Evolutionary conservation across 1,140 invertebrate species (phyloP), one percentile per base, ranked within the genome.

Genomic region (Globodera rostochiensis): DNA sequence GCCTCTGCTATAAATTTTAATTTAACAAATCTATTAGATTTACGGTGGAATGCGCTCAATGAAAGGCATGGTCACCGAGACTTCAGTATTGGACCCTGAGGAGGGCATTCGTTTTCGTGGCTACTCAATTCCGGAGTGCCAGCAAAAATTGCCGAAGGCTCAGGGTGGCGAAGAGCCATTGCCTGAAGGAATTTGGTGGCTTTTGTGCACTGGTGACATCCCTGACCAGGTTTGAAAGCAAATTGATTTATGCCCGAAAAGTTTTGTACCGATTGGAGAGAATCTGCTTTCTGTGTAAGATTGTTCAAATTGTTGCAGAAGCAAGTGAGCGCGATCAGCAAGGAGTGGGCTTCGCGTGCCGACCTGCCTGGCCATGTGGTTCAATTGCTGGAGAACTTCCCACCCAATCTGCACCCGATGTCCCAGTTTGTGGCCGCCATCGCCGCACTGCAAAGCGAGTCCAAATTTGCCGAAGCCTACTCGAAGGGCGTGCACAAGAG

Each of bases 21-120:
- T 25, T 25, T 25, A 25, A 25, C 25, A 25, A 25, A 25, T 25
- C 1, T 25, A 25, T 25, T 25, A 95, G 94, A 95, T 97, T 92
- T 98, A 98, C 91, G 96, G 96, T 88, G 96, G 96, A 79, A 98
- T 98, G 96, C 92, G 96, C 88, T 95, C 95, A 36, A 97, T 98
- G 90, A 95, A 95, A 90, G 95, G 95, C 83, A 91, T 98, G 64
- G 95, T 98, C 0, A 96, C 94, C 90, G 96, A 98, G 91, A 97
- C 96, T 1, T 98, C 96, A 15, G 95, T 97, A 36, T 91, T 98
- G 80, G 96, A 98, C 89, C 92, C 96, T 8, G 95, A 98, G 83
- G 95, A 98, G 91, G 87, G 88, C 53, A 98, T 98, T 90, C 92
- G 95, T 75, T 98, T 98, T 93, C 94, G 96, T 83, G 96, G 96